Conservation (phyloP, 2,113 vertebrate species). For the Cephalopholis sonnerati region DNA sequence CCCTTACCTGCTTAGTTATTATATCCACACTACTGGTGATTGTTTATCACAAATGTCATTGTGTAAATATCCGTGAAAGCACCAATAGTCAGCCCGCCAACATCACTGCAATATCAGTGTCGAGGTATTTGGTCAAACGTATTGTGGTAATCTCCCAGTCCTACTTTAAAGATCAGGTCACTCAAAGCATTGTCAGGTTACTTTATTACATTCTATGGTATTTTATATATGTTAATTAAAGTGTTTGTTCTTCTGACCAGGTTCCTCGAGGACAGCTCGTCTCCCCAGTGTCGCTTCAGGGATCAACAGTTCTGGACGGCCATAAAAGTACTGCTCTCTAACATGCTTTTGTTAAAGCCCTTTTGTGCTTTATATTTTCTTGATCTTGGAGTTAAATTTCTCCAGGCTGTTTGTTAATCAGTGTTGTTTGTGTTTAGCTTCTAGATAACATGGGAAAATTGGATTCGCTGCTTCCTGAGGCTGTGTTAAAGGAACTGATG, state of each 20-base stretch:
- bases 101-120: too few species aligned
- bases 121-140: too few species aligned
- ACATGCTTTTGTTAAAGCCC: neutral
- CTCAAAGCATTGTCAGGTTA: neutral
- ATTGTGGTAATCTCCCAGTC: too few species aligned
- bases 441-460: constrained; percentile 89
- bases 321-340: constrained; percentile 87
- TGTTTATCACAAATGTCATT: too few species aligned
- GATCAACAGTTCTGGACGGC: constrained; percentile 91
- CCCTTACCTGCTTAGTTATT: too few species aligned
- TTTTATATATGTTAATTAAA: neutral
- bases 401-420: constrained; percentile 15
- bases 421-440: constrained; percentile 80
- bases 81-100: too few species aligned
- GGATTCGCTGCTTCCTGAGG: constrained; percentile 88
- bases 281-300: constrained; percentile 87
- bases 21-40: too few species aligned
- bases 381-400: neutral
- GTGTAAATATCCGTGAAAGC: too few species aligned
- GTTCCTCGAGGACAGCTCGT: constrained; percentile 85
- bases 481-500: constrained; percentile 87
- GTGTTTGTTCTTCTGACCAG: constrained; percentile 71
- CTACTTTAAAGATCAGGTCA: neutral
- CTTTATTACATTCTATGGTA: neutral
- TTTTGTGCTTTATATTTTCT: neutral